Evolutionary conservation across 2,113 vertebrate species (phyloP).

Genomic region (Nipponia nippon): DNA sequence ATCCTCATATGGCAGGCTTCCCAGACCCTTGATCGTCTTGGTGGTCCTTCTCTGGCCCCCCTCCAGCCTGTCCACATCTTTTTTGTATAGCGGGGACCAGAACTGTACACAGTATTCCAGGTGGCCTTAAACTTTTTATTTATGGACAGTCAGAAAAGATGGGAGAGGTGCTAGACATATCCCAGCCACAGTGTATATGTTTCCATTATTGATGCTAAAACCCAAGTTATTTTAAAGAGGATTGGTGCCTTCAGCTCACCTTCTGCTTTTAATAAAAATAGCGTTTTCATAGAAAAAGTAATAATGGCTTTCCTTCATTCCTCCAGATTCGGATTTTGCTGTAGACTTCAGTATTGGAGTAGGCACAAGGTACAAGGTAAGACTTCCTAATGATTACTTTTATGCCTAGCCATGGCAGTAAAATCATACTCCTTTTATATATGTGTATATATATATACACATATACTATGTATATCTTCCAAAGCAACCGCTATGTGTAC

Average conservation of each 20-base stretch:
- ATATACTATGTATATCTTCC: too few species aligned
- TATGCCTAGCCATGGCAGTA: conserved; percentile 15
- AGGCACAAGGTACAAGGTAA: conserved; percentile 16
- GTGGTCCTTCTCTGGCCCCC: too few species aligned
- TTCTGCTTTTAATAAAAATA: conserved; percentile 67
- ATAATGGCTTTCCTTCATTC: conserved; percentile 25
- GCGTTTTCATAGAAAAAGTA: conserved; percentile 30
- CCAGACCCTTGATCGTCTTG: too few species aligned
- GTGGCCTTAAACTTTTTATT: conserved; percentile 39
- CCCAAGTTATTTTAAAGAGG: conserved; percentile 39
- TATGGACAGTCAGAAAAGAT: conserved; percentile 34
- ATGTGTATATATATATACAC: accelerated
- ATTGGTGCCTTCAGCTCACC: neutral
- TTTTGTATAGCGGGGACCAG: too few species aligned
- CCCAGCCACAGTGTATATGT: conserved; percentile 8
- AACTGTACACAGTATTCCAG: too few species aligned
- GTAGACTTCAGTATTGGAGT: neutral
- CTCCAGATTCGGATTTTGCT: conserved; percentile 9
- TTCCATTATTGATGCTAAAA: conserved; percentile 32
- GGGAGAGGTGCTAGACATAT: conserved; percentile 36
- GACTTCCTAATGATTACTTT: conserved; percentile 27
- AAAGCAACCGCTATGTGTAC: too few species aligned
- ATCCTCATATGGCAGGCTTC: too few species aligned
- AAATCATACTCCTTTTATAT: neutral
- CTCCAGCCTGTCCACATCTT: too few species aligned